A percentile compares a stretch with the other conserved stretches of the same genome.
phyloP scores from a whole-genome alignment of 2,113 vertebrate genomes.

The Bothrops jararaca region DNA sequence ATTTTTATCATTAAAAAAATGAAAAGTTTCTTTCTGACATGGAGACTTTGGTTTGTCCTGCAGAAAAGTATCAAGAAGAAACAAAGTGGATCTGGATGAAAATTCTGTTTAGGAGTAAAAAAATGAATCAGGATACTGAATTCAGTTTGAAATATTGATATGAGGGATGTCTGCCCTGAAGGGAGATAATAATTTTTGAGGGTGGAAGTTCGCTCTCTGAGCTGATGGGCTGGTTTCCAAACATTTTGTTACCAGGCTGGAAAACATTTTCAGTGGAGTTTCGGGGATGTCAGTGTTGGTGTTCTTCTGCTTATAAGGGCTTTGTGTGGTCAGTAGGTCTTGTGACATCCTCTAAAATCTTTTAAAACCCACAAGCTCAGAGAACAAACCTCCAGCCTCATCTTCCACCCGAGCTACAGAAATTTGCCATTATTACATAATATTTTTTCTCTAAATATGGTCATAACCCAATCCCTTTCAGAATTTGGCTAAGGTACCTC shows the following conservation, averaged over 20 bases:
- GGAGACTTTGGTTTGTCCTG: conserved; percentile 55
- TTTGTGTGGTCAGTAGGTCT: background rate
- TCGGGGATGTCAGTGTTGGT: background rate
- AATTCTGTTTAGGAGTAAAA: conserved; percentile 14
- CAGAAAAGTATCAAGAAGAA: conserved; percentile 17
- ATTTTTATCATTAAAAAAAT: conserved; percentile 57
- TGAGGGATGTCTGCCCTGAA: background rate
- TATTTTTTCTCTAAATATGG: background rate
- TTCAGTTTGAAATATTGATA: background rate
- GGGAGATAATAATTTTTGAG: background rate
- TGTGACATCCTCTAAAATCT: background rate
- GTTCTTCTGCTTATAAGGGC: background rate
- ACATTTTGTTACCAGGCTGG: background rate
- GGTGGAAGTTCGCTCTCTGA: background rate
- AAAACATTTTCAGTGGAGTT: background rate
- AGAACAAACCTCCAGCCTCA: background rate
- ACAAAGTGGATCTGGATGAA: conserved; percentile 37
- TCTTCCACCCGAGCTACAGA: background rate
- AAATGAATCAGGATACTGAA: background rate
- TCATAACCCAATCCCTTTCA: background rate
- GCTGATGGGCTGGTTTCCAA: background rate
- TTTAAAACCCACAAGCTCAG: background rate
- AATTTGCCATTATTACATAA: background rate
- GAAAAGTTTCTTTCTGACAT: conserved; percentile 59
- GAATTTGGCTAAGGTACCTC: background rate